Conservation (phyloP, 2,113 vertebrate species). For the Diadophis punctatus region DNA sequence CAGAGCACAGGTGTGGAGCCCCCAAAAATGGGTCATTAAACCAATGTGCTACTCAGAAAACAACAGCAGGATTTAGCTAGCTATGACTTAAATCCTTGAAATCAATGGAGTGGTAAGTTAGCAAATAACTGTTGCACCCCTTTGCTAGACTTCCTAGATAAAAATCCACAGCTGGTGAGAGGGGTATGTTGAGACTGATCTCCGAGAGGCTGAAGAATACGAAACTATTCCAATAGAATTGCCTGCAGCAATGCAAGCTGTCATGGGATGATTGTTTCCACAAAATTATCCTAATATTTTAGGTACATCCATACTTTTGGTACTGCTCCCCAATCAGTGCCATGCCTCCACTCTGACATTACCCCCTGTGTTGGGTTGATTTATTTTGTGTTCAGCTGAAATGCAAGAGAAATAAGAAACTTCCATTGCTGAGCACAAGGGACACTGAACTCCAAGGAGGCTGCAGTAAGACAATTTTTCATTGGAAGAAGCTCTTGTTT, state of each 20-base stretch:
- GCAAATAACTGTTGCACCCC: not conserved
- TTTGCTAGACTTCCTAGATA: not conserved
- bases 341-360: not conserved
- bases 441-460: not conserved
- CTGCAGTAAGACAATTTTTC: not conserved
- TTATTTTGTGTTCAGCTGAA: not conserved
- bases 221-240: not conserved
- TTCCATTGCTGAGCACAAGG: not conserved
- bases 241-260: not conserved
- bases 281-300: not conserved
- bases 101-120: not conserved
- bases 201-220: not conserved
- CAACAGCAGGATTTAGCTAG: not conserved
- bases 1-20: not conserved
- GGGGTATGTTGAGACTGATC: not conserved
- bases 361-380: not conserved
- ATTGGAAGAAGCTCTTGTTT: not conserved
- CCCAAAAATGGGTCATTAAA: not conserved
- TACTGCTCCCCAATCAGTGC: not conserved
- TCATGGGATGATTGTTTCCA: not conserved
- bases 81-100: not conserved
- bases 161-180: not conserved
- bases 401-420: not conserved
- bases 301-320: not conserved
- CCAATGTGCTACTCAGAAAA: not conserved